Conservation (phyloP, 2,797 vertebrate species). For the Simalia tracyae region DNA sequence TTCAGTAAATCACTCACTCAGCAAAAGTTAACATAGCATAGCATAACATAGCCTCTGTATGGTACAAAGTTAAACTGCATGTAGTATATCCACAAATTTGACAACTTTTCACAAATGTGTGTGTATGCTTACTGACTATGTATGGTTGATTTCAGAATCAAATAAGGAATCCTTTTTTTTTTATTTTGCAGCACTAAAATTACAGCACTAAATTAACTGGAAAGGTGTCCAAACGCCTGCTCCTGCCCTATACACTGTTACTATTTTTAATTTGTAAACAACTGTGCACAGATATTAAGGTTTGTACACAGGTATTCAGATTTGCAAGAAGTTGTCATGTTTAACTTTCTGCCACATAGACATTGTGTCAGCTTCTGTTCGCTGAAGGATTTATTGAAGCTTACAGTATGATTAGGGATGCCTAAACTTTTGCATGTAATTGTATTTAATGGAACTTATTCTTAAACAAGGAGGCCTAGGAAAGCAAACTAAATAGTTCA, state of each 20-base stretch:
- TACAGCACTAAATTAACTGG: neutral
- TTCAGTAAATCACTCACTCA: neutral
- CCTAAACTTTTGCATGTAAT: neutral
- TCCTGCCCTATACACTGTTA: neutral
- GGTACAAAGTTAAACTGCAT: neutral
- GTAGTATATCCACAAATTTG: neutral
- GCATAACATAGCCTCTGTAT: neutral
- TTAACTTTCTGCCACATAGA: neutral
- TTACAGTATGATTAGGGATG: neutral
- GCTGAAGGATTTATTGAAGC: neutral
- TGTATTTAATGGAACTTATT: conserved; percentile 5
- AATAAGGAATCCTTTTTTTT: neutral
- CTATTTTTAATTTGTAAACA: neutral
- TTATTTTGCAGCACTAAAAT: neutral
- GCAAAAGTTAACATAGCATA: neutral
- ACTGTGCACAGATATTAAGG: neutral
- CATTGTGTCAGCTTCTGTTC: neutral
- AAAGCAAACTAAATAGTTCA: neutral
- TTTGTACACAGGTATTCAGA: neutral
- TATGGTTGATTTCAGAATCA: neutral
- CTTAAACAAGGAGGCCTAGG: neutral
- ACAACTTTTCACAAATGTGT: neutral
- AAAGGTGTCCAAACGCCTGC: neutral
- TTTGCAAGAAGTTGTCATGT: neutral
- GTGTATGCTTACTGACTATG: neutral